These are phyloP conservation scores for Diachasmimorpha longicaudata DNA, from an alignment of 1,140 invertebrate genomes.

Conservation along the genomic window DNA sequence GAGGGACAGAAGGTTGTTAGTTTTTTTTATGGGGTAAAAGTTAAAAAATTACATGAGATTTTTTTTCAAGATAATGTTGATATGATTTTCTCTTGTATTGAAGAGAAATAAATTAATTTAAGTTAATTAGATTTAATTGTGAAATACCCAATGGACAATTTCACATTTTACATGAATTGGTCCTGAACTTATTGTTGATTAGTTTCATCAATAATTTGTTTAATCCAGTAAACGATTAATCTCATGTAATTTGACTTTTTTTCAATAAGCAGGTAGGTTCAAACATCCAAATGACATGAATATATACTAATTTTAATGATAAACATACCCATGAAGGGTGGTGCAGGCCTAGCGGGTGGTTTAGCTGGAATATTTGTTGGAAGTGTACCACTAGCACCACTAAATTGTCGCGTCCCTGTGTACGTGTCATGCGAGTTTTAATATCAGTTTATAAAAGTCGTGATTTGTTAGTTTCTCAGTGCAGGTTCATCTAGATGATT, in stretches of 20 bases:
- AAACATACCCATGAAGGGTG: conserved; percentile 60
- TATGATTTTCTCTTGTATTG: too few relatives aligned
- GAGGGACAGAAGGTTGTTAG: conserved; percentile 40
- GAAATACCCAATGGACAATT: too few relatives aligned
- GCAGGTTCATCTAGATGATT: not conserved
- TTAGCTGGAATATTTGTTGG: conserved; percentile 57
- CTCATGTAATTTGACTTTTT: not conserved
- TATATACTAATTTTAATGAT: conserved; percentile 32
- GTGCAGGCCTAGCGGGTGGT: conserved; percentile 62
- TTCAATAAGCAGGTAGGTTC: not conserved
- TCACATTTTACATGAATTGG: too few relatives aligned
- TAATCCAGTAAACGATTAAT: too few relatives aligned
- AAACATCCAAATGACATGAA: conserved; percentile 30
- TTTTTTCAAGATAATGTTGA: too few relatives aligned
- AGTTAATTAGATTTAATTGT: too few relatives aligned
- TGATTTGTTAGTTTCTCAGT: not conserved
- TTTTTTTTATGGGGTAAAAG: not conserved
- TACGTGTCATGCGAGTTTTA: conserved; percentile 37
- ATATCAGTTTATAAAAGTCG: not conserved
- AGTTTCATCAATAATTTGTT: too few relatives aligned
- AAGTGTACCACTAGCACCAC: conserved; percentile 53
- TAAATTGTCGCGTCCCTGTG: conserved; percentile 60
- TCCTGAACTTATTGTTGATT: too few relatives aligned
- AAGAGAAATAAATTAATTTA: too few relatives aligned
- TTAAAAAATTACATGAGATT: too few relatives aligned